Evolutionary conservation across 1,140 invertebrate genomes (phyloP).

Genomic region (Orussus abietinus): DNA sequence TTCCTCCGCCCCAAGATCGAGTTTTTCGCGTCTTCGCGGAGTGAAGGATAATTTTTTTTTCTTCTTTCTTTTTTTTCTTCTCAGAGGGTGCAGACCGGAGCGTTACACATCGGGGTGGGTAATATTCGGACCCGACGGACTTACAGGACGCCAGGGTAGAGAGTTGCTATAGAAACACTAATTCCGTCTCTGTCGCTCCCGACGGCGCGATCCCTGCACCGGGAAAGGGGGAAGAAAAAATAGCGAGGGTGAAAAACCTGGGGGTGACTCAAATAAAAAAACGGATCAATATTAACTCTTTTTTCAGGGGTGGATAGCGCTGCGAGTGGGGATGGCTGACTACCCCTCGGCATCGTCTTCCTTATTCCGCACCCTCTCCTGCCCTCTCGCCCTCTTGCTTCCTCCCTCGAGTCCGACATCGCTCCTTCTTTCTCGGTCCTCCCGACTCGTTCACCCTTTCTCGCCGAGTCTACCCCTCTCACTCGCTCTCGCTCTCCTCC

Average conservation of each 20-base stretch:
- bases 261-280: conserved; percentile 54
- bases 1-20: too few species aligned
- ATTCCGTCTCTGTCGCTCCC: conserved; percentile 43
- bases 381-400: conserved; percentile 18
- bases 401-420: conserved; percentile 12
- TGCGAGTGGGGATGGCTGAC: conserved; percentile 37
- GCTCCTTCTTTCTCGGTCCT: conserved; percentile 7
- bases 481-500: too few species aligned
- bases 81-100: too few species aligned
- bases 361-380: conserved; percentile 14
- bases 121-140: conserved; percentile 14
- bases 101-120: too few species aligned
- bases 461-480: too few species aligned
- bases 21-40: too few species aligned
- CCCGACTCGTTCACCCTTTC: not conserved
- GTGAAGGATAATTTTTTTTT: too few species aligned
- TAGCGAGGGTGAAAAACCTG: conserved; percentile 53
- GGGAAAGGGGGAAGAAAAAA: conserved; percentile 52
- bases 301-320: conserved; percentile 49
- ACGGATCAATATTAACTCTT: conserved; percentile 56
- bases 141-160: conserved; percentile 32
- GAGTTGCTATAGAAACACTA: conserved; percentile 54
- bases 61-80: too few species aligned
- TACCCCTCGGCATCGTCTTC: conserved; percentile 9
- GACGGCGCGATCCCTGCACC: conserved; percentile 32